Conservation (phyloP, 2,888 invertebrate genomes). For the Anaspis maculata region DNA sequence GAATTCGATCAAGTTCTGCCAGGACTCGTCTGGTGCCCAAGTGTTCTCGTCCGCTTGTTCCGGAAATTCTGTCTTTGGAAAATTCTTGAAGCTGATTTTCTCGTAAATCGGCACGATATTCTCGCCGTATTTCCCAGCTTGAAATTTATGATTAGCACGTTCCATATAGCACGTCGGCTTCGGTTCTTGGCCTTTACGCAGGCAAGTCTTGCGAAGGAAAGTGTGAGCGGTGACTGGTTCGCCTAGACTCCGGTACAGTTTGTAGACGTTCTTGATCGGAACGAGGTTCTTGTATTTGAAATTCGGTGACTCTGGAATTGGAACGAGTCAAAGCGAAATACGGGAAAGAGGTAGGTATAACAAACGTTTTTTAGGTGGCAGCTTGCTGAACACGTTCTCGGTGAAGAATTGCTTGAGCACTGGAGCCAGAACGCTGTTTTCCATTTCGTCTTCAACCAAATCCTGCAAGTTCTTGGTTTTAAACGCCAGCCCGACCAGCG, state of each 20-base stretch:
- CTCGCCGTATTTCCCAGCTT: neutral
- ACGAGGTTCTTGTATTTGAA: constrained; percentile 22
- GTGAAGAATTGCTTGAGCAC: constrained; percentile 49
- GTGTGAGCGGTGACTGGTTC: constrained; percentile 26
- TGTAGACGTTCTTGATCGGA: constrained; percentile 26
- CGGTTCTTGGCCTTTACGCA: constrained; percentile 16
- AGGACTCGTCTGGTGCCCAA: neutral
- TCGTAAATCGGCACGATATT: neutral
- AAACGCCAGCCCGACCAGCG: constrained; percentile 45
- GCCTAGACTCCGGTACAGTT: constrained; percentile 27
- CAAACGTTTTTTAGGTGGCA: too few relatives aligned
- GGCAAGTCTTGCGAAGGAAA: constrained; percentile 24
- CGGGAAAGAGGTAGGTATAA: too few relatives aligned
- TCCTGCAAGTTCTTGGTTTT: too few relatives aligned
- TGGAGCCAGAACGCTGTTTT: too few relatives aligned
- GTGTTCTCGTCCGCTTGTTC: too few relatives aligned
- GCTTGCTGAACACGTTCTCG: constrained; percentile 42
- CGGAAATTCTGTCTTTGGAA: too few relatives aligned
- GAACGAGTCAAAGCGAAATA: too few relatives aligned
- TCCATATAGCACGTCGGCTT: constrained; percentile 21
- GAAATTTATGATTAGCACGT: too few relatives aligned
- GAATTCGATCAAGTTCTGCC: constrained; percentile 27
- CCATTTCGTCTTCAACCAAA: too few relatives aligned
- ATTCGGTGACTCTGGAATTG: neutral
- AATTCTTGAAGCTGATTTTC: neutral